Base-by-base conservation (phyloP, 64 coral and sea anemone genomes). In the Orbicella faveolata region DNA sequence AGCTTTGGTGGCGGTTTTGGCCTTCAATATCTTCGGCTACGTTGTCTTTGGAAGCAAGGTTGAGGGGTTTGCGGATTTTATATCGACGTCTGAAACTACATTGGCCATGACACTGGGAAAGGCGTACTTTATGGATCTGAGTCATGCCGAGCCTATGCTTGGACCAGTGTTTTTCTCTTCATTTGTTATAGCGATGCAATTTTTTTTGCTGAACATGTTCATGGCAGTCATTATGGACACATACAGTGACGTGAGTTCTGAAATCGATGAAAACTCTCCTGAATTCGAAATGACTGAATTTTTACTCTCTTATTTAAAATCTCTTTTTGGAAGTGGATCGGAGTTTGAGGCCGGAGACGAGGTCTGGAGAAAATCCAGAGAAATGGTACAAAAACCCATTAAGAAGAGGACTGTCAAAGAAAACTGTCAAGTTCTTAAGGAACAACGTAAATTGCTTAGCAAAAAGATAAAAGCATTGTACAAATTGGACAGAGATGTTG, bases 201-300 rank as follows among this genome's bases (percentile, higher is more conserved):
- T 95, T 44, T 95, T 91, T 54, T 55, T 95, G 75, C 54, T 95
- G 1, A 95, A 95, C 37, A 95, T 95, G 93, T 91, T 95, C 62
- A 68, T 90, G 19, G 93, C 93, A 14, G 79, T 95, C 9, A 83
- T 95, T 1, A 91, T 74, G n/a, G 93, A 95, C 53, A 75, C 89
- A 1, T 95, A 95, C 51, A 85, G 65, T 53, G 93, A 95, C 6
- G 77, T 88, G 35, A 76, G 36, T 36, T 69, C 77, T 52, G 89
- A 88, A 81, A 81, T 78, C 30, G 78, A 67, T 57, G 65, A 7
- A 14, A 79, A 86, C 34, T 86, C 57, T 6, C 20, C 23, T 19
- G 84, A 91, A 14, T 87, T 91, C 26, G 77, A 91, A 48, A 88
- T 95, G 77, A 68, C 63, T 33, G 69, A 62, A 17, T 91, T 95